A percentile compares a stretch with the other conserved stretches of the same genome.
Conservation (phyloP, 2,797 vertebrate genomes). For the Manis javanica region DNA sequence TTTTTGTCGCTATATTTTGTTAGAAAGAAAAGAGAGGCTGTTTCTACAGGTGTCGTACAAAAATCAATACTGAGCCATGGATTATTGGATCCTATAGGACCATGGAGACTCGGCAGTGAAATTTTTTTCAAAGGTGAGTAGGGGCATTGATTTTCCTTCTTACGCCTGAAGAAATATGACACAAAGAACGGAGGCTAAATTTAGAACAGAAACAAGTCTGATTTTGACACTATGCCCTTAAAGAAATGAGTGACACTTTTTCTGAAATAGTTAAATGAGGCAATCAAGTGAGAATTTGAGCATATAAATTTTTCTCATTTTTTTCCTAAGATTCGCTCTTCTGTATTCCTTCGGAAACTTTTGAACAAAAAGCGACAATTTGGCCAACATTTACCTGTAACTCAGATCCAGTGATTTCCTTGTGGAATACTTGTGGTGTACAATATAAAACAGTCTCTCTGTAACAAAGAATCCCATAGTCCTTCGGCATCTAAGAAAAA, state of each 20-base stretch:
- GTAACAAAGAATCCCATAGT: not conserved
- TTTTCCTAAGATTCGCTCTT: slow-evolving; percentile 40
- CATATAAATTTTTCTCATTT: not conserved
- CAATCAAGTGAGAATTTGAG: slow-evolving; percentile 1
- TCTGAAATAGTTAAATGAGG: not conserved
- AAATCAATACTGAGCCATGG: slow-evolving; percentile 80
- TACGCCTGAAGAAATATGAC: slow-evolving; percentile 66
- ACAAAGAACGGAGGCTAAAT: slow-evolving; percentile 53
- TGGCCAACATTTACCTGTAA: slow-evolving; percentile 5
- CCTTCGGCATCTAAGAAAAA: slow-evolving; percentile 3
- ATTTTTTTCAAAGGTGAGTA: slow-evolving; percentile 79
- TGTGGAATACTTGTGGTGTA: not conserved
- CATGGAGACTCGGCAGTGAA: slow-evolving; percentile 79
- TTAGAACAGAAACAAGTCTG: slow-evolving; percentile 45
- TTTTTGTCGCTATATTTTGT: slow-evolving; percentile 81
- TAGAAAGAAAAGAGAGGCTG: slow-evolving; percentile 81
- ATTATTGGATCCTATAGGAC: slow-evolving; percentile 79
- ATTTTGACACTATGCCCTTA: slow-evolving; percentile 44
- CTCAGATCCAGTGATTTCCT: slow-evolving; percentile 30
- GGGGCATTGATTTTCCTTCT: slow-evolving; percentile 75
- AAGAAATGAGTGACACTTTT: slow-evolving; percentile 3
- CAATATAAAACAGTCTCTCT: not conserved
- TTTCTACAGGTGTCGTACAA: slow-evolving; percentile 82
- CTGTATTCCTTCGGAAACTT: not conserved
- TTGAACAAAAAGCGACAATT: not conserved